Base-by-base conservation (phyloP, 2,888 invertebrate species). In the Metallyticus violacea region DNA sequence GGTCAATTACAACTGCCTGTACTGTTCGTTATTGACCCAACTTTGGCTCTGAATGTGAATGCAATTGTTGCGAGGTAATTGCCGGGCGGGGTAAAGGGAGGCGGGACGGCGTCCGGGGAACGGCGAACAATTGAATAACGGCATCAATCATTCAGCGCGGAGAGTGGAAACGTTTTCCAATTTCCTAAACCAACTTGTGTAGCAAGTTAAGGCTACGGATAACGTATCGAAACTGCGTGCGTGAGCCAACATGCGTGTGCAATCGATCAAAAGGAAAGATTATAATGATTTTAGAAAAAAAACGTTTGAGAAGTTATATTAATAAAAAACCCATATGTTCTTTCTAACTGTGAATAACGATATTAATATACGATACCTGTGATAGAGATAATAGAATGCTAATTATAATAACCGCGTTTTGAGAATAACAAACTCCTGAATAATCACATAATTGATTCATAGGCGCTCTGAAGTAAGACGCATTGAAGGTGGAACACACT, bases 61-160 rank as follows among this genome's bases (percentile, higher is more conserved):
- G 83, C 83, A 83, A 83, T 83, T 83, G 83, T 83, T 83, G 83
- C 77, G 77, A 83, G 83, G 83, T 83, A 83, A 83, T 83, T 83
- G 83, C 83, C 76, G 77, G 83, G 83, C 40, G 40, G 40, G 40
- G 40, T 62, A 62, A 62, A 62, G 81, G 81, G 29, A 81, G 81
- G 81, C 40, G 40, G 40, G 40, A 62, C 40, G 81, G 81, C n/a
- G 81, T 62, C 40, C 40, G 83, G 28, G 77, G 83, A 77, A 77
- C 80, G 62, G 77, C 79, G 81, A 85, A 85, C 85, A 85, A 85
- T 85, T 85, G 85, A 79, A 80, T 80, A 85, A 80, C 85, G 79
- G 85, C 85, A 85, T 85, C 85, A 79, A 85, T 85, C 85, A 85
- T 85, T 85, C 85, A 79, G 80, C n/a, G 80, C 62, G 28, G 62